A percentile compares a stretch with the other conserved stretches of the same genome.
Evolutionary conservation across 2,113 vertebrate genomes (phyloP).

Genomic region (Pluvialis apricaria): DNA sequence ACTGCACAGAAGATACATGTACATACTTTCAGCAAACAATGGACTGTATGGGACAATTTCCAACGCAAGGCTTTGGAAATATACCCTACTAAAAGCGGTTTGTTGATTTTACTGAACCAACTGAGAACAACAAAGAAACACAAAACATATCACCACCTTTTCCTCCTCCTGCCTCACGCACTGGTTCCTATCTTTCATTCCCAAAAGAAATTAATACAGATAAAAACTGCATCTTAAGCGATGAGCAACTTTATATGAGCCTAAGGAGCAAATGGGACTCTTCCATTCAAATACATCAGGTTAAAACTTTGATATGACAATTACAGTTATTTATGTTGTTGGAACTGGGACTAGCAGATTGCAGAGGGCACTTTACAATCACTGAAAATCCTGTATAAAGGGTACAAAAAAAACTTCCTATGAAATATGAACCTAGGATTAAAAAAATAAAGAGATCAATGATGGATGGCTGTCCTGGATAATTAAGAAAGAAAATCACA

Average conservation of each 20-base stretch:
- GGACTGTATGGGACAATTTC: background rate
- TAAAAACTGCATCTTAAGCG: background rate
- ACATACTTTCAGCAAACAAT: background rate
- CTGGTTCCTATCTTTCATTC: background rate
- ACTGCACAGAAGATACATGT: background rate
- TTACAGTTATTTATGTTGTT: background rate
- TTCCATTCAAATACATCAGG: background rate
- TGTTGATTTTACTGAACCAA: background rate
- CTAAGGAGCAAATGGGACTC: background rate
- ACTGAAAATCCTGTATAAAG: background rate
- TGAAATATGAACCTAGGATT: background rate
- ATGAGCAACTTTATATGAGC: background rate
- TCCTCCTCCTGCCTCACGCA: background rate
- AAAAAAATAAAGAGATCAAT: background rate
- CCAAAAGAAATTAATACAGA: background rate
- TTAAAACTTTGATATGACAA: background rate
- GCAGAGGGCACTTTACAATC: conserved; percentile 26
- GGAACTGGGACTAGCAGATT: background rate
- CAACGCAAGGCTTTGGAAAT: background rate
- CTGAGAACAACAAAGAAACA: background rate
- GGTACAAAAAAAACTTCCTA: background rate
- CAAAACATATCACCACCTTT: background rate
- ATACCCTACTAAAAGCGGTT: background rate
- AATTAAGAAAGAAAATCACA: background rate
- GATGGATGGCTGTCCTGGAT: background rate